Base-by-base conservation (phyloP, 2,888 invertebrate genomes). In the Reticulitermes lucifugus region DNA sequence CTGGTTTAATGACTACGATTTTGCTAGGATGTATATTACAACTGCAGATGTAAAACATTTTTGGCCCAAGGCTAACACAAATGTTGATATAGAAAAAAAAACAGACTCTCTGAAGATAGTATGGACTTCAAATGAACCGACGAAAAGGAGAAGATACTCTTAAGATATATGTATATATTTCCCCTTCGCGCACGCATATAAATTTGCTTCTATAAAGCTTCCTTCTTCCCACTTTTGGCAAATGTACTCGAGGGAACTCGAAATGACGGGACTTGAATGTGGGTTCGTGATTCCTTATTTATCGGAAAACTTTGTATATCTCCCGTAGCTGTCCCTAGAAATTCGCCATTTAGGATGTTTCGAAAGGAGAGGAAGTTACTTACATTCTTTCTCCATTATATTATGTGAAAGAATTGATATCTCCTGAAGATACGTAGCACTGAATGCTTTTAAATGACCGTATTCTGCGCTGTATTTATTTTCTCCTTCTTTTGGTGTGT, bases 201-300 rank as follows among this genome's bases (percentile, higher is more conserved):
- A 77, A 77, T 77, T 77, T 77, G 46, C 46, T 77, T 77, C 43
- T 77, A 77, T 46, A 77, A 77, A n/a, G 10, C 77, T 77, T 46
- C 46, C 41, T 77, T 77, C 46, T 41, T n/a, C 46, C 77, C 77
- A 46, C 77, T 77, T 77, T 77, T 46, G 41, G 77, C 43, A 77
- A 77, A 77, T 77, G 77, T 77, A 77, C 77, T 77, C 77, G 46
- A 77, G 77, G 77, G 77, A 77, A 77, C 77, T 77, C 46, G 77
- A 77, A 77, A 77, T 77, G 77, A 77, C 77, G 46, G 77, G n/a
- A n/a, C 35, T 41, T 73, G 73, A 41, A 35, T 73, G 12, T 73
- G 41, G 41, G 73, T 41, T 77, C 46, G 43, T 77, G 77, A 43
- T 46, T 77, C 46, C 43, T 77, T 77, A 77, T 77, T 77, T 77